Base-by-base conservation (phyloP, 1,140 invertebrate genomes). In the Wasmannia auropunctata region DNA sequence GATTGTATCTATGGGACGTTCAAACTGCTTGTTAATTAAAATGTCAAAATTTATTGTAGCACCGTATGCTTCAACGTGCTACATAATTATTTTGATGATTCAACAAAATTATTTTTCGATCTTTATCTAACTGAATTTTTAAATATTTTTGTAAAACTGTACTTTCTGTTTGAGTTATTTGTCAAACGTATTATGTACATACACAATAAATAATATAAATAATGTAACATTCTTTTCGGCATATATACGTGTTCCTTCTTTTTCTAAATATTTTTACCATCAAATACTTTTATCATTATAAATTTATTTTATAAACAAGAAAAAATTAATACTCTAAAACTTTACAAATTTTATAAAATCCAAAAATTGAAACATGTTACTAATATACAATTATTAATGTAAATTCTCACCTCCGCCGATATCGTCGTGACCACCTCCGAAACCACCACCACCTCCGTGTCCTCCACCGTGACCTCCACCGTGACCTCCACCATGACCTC, bases 401-500 rank as follows among this genome's bases (percentile, higher is more conserved):
- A 40, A 56, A 54, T 7, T 74, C 51, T 83, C 25, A 63, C 81
- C 76, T 58, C 86, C 86, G 70, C 86, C 86, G 3, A 69, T 46
- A 49, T 70, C 67, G 28, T 49, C 65, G 14, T 25, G 22, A 31
- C 69, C 69, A 1, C 69, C 69, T 16, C 87, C 85, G 19, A 75
- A 60, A 19, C 77, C 87, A 0, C 87, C 88, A 37, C 85, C 79
- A 3, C 43, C 49, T 19, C 80, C 80, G 0, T 67, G 74, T 3
- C 84, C 87, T 0, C 63, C 65, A 14, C 86, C 86, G n/a, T 67
- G 74, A 6, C 84, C 87, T 0, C 63, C 65, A 14, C 86, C 86
- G n/a, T 19, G 14, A 31, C 70, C 86, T 37, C 76, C 85, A 10
- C 90, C 89, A 10, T 79, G 60, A 14, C 81, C 90, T 8, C 85